Conservation (phyloP, 2,797 vertebrate species). For the Kryptolebias ocellatus region DNA sequence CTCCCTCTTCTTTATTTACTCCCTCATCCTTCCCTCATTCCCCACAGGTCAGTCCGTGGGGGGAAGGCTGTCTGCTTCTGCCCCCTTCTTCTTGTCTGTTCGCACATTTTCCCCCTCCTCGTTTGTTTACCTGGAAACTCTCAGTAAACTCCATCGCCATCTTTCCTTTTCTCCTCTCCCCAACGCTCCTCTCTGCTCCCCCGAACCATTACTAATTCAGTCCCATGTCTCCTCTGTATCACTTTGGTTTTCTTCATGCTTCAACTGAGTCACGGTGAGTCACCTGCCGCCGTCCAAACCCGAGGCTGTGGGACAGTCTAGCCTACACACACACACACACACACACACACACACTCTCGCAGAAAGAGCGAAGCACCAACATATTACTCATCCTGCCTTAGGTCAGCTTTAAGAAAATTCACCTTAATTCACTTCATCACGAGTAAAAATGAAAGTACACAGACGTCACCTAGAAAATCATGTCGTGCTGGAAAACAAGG, state of each 20-base stretch:
- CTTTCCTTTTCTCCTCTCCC: conserved; percentile 2
- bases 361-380: conserved; percentile 36
- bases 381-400: conserved; percentile 51
- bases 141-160: conserved; percentile 21
- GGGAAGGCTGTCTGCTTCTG: conserved; percentile 23
- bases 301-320: conserved; percentile 46
- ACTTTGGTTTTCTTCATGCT: conserved; percentile 49
- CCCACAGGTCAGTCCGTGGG: conserved; percentile 40
- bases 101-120: conserved; percentile 19
- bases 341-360: conserved; percentile 33
- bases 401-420: conserved; percentile 30
- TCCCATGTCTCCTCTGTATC: conserved; percentile 38
- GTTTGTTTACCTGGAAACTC: conserved; percentile 25
- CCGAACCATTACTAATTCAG: conserved; percentile 46
- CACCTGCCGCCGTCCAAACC: conserved; percentile 63
- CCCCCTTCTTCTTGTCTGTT: not conserved
- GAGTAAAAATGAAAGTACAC: not conserved
- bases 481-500: not conserved
- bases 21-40: conserved; percentile 40
- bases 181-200: conserved; percentile 25
- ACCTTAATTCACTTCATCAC: conserved; percentile 37
- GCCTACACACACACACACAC: conserved; percentile 38
- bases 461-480: not conserved
- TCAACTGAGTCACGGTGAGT: conserved; percentile 49
- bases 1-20: conserved; percentile 51